phyloP scores from a whole-genome alignment of 2,797 vertebrate species.

The Manis pentadactyla region DNA sequence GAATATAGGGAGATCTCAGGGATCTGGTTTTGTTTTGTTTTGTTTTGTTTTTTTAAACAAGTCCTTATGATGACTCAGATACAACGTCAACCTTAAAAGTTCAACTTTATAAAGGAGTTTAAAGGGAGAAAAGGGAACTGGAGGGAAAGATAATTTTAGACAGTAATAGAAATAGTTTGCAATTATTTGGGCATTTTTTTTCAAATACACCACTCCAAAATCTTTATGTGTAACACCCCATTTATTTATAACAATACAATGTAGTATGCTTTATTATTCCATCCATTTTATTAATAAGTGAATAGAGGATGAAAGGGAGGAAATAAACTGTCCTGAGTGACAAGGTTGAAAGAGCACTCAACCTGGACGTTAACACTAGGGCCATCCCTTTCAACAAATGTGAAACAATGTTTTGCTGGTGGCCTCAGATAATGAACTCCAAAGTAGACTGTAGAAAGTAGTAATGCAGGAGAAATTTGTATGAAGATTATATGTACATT shows the following conservation, averaged over 20 bases:
- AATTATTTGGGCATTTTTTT: not conserved
- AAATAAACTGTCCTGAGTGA: not conserved
- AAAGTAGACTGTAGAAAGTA: not conserved
- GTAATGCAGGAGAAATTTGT: not conserved
- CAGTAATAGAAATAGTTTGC: not conserved
- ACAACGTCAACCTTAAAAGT: not conserved
- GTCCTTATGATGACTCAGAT: not conserved
- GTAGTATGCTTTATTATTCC: not conserved
- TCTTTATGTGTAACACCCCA: not conserved
- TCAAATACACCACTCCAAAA: not conserved
- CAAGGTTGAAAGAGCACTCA: not conserved
- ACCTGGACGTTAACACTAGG: not conserved
- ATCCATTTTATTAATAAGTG: not conserved
- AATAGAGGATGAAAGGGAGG: not conserved
- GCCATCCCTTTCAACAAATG: not conserved
- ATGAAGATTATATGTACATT: not conserved
- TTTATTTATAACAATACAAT: not conserved
- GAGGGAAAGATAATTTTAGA: not conserved
- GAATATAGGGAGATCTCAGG: not conserved
- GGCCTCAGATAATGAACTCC: not conserved
- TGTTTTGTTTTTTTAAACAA: not conserved
- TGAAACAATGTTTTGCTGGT: not conserved
- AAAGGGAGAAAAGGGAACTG: not conserved
- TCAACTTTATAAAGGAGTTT: not conserved
- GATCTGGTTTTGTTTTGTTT: not conserved